These are phyloP conservation scores for Drosophila elegans DNA, from an alignment of 1,140 invertebrate species.

Conservation along the genomic window DNA sequence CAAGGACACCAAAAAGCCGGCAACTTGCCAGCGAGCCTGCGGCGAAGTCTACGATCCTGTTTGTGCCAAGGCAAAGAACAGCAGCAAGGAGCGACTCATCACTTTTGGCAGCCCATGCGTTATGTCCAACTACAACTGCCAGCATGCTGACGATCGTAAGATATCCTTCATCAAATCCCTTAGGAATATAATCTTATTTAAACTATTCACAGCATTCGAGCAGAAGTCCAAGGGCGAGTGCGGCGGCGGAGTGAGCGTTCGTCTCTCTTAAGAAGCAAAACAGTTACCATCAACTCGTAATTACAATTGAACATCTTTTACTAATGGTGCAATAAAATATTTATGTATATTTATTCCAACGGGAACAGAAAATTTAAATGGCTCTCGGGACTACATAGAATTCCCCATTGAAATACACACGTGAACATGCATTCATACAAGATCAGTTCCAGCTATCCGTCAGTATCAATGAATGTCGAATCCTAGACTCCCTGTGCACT, in stretches of 20 bases:
- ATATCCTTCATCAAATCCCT: not conserved
- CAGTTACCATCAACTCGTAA: not conserved
- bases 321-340: constrained; percentile 36
- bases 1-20: constrained; percentile 67
- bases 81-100: constrained; percentile 72
- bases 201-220: constrained; percentile 62
- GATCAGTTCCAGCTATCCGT: constrained; percentile 36
- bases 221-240: constrained; percentile 75
- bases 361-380: constrained; percentile 48
- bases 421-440: constrained; percentile 36
- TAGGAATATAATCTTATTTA: not conserved
- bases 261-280: constrained; percentile 57
- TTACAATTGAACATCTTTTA: not conserved
- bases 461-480: constrained; percentile 17
- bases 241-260: constrained; percentile 77
- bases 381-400: constrained; percentile 18
- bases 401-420: constrained; percentile 23
- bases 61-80: constrained; percentile 72
- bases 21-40: constrained; percentile 49
- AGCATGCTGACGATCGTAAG: constrained; percentile 79
- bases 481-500: constrained; percentile 34
- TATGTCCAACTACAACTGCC: constrained; percentile 79
- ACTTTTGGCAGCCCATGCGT: constrained; percentile 79
- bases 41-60: constrained; percentile 69
- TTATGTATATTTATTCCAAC: constrained; percentile 35